A percentile compares a stretch with the other conserved stretches of the same genome.
phyloP scores from a whole-genome alignment of 2,113 vertebrate species.

The Neodontobutis hainanensis region DNA sequence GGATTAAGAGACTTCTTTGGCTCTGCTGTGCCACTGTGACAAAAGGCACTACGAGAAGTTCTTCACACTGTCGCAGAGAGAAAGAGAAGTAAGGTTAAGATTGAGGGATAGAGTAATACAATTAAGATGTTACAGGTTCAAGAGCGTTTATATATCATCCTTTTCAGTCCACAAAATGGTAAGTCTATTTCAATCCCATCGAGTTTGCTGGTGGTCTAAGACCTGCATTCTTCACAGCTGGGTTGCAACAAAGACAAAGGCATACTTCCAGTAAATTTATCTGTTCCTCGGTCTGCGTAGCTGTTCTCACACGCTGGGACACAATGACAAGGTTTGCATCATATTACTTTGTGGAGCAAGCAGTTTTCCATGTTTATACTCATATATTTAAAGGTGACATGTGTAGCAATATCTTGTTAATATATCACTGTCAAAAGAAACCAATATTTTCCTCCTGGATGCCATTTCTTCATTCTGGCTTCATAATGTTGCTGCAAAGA shows the following conservation, averaged over 20 bases:
- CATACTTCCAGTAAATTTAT: slow-evolving; percentile 15
- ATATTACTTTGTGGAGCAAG: slow-evolving; percentile 35
- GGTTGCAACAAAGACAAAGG: slow-evolving; percentile 21
- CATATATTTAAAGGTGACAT: slow-evolving; percentile 57
- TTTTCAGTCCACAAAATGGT: no score
- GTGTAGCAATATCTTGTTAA: slow-evolving; percentile 43
- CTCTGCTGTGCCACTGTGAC: no score
- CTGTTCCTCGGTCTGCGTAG: slow-evolving; percentile 1
- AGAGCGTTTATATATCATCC: no score
- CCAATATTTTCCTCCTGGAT: slow-evolving; percentile 21
- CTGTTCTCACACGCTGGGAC: slow-evolving; percentile 21
- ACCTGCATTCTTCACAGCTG: slow-evolving; percentile 3
- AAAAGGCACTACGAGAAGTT: no score
- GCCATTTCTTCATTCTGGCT: slow-evolving; percentile 24
- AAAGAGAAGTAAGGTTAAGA: no score
- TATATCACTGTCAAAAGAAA: slow-evolving; percentile 53
- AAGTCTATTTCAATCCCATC: no score
- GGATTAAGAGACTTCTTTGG: no score
- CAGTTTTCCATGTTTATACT: slow-evolving; percentile 51
- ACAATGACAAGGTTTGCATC: slow-evolving; percentile 48
- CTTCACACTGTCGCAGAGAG: no score
- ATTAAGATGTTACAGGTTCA: no score
- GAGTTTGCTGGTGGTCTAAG: no score
- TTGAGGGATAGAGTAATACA: no score
- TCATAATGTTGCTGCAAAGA: not conserved